Evolutionary conservation across 1,140 invertebrate species (phyloP).

Genomic region (Dysdera silvatica): DNA sequence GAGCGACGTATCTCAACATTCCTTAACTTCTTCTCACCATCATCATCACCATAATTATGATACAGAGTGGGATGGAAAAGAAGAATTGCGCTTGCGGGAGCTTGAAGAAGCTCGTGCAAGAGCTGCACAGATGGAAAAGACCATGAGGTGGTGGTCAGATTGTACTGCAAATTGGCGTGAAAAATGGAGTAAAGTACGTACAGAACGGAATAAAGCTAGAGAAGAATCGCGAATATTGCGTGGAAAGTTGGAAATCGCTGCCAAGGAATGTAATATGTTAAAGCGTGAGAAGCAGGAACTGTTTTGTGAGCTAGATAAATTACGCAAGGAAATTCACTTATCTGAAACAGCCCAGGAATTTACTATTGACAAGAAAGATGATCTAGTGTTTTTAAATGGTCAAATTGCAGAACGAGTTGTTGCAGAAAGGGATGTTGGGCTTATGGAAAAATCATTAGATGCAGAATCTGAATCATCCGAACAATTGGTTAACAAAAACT

Average conservation of each 20-base stretch:
- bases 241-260: constrained; percentile 61
- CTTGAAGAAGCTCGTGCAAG: constrained; percentile 81
- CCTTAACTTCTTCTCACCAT: constrained; percentile 16
- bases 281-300: constrained; percentile 74
- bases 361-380: constrained; percentile 15
- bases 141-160: constrained; percentile 94
- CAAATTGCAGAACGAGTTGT: constrained; percentile 25
- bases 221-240: constrained; percentile 76
- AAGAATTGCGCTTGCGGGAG: constrained; percentile 56
- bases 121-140: constrained; percentile 96
- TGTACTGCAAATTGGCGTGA: constrained; percentile 86
- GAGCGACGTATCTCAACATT: constrained; percentile 17
- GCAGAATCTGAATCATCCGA: neutral
- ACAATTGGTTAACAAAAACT: neutral
- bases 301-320: constrained; percentile 67
- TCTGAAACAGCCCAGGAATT: constrained; percentile 7
- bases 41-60: constrained; percentile 33
- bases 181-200: constrained; percentile 90
- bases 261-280: constrained; percentile 65
- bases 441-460: constrained; percentile 24
- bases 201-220: constrained; percentile 74
- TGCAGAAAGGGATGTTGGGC: constrained; percentile 29
- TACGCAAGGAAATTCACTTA: constrained; percentile 57
- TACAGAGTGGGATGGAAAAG: constrained; percentile 43
- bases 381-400: neutral